These are phyloP conservation scores for Cephus nigrinus DNA, from an alignment of 2,888 invertebrate genomes.

Conservation along the genomic window DNA sequence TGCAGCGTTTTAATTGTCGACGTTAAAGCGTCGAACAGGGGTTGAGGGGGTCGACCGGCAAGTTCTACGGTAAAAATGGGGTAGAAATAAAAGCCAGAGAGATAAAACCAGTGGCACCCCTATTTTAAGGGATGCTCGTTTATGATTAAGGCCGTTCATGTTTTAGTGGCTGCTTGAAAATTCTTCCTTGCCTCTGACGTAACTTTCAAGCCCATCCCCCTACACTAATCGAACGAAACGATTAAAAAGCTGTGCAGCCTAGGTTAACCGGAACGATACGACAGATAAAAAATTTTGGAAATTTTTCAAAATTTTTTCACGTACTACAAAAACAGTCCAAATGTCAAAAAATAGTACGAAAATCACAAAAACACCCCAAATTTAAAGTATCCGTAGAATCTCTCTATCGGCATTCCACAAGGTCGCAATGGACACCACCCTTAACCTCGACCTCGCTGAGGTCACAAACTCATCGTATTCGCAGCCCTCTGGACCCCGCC, in stretches of 20 bases:
- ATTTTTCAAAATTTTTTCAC: neutral
- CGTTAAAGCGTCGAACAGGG: conserved; percentile 47
- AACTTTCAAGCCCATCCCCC: neutral
- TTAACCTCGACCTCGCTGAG: neutral
- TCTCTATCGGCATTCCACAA: neutral
- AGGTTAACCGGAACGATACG: neutral
- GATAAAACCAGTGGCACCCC: conserved; percentile 48
- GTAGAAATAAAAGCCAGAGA: conserved; percentile 50
- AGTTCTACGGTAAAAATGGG: conserved; percentile 24
- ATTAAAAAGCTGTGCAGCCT: neutral
- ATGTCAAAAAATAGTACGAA: neutral
- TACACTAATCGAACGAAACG: neutral
- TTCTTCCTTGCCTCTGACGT: conserved; percentile 41
- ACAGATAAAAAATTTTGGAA: too few species aligned
- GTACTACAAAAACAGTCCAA: neutral
- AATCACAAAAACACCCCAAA: neutral
- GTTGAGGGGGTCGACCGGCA: conserved; percentile 25
- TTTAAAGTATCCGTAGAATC: neutral
- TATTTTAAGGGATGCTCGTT: conserved; percentile 52
- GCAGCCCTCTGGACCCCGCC: neutral
- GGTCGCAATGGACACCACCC: neutral
- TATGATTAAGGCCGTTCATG: conserved; percentile 51
- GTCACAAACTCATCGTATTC: neutral
- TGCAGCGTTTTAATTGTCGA: conserved; percentile 53
- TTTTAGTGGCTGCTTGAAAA: conserved; percentile 49